phyloP scores from a whole-genome alignment of 2,113 vertebrate species.

The Struthidea cinerea region DNA sequence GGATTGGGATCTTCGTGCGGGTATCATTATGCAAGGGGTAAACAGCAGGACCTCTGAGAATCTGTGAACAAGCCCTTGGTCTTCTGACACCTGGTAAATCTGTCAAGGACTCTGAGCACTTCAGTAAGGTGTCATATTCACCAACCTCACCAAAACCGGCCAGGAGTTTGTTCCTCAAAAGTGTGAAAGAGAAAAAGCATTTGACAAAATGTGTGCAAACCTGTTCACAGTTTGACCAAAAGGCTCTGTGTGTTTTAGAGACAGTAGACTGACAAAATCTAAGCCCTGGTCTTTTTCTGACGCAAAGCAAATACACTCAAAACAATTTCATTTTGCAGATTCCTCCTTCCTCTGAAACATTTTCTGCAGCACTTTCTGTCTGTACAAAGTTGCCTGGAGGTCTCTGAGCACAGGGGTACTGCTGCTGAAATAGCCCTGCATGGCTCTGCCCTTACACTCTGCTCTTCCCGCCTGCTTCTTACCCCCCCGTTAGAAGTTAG shows the following conservation, averaged over 20 bases:
- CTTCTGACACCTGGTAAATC: neutral
- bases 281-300: neutral
- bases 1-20: rapidly evolving
- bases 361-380: neutral
- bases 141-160: neutral
- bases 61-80: neutral
- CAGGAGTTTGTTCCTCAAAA: neutral
- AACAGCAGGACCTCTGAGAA: neutral
- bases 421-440: rapidly evolving
- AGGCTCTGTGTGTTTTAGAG: neutral
- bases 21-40: neutral
- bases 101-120: neutral
- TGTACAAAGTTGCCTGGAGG: rapidly evolving
- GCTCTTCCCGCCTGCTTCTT: neutral
- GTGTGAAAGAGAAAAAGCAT: neutral
- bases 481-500: rapidly evolving
- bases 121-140: neutral
- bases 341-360: neutral
- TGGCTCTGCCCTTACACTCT: neutral
- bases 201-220: rapidly evolving
- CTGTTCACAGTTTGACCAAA: neutral
- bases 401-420: neutral
- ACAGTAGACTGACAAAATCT: neutral
- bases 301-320: neutral
- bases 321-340: neutral